phyloP scores from a whole-genome alignment of 2,113 vertebrate species.

The Poeciliopsis occidentalis region DNA sequence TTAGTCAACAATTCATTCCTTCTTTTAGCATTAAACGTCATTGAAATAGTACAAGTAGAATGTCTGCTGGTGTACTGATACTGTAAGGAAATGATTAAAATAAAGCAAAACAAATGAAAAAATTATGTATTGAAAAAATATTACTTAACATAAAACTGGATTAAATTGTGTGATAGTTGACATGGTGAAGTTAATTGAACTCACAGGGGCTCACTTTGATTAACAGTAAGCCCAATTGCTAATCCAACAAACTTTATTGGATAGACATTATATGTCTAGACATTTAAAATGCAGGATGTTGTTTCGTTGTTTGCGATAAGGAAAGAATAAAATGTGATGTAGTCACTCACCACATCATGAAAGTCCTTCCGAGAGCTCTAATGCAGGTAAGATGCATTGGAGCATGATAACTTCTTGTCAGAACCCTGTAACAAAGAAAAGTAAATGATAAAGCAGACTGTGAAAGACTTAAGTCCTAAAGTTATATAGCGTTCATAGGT shows the following conservation, averaged over 20 bases:
- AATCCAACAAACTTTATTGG: background rate
- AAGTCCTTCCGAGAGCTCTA: background rate
- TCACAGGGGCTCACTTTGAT: too few species aligned
- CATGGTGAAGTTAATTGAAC: background rate
- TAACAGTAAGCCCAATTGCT: background rate
- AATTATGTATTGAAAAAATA: too few species aligned
- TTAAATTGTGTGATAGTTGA: background rate
- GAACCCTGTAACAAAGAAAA: background rate
- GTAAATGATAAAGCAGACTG: conserved; percentile 2
- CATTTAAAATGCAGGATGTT: background rate
- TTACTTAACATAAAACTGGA: too few species aligned
- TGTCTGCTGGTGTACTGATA: too few species aligned
- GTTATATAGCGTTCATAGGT: conserved; percentile 23
- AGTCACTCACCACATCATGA: background rate
- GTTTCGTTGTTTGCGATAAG: background rate
- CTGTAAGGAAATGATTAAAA: too few species aligned
- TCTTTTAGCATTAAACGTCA: too few species aligned
- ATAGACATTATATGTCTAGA: too few species aligned
- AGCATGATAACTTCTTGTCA: background rate
- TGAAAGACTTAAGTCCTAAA: conserved; percentile 4
- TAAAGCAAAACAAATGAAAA: too few species aligned
- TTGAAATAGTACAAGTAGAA: too few species aligned
- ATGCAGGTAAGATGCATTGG: background rate
- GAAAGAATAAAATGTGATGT: background rate
- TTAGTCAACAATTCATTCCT: too few species aligned